Conservation (phyloP, 2,797 vertebrate genomes). For the Mus caroli region DNA sequence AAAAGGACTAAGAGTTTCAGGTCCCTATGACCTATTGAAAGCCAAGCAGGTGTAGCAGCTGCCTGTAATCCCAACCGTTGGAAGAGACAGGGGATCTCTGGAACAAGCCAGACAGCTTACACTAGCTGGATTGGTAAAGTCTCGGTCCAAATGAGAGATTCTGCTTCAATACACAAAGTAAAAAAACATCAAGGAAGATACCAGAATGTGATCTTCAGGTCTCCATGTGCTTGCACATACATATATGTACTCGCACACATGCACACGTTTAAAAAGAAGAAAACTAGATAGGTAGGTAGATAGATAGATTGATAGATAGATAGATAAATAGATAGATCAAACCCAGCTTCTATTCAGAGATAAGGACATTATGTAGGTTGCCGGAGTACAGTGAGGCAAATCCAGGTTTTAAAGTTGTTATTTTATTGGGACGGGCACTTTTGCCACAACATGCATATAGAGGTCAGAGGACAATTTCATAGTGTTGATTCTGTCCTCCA, state of each 20-base stretch:
- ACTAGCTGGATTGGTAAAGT: not conserved
- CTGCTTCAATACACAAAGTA: not conserved
- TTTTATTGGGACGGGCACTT: not conserved
- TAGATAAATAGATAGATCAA: not conserved
- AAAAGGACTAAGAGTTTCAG: not conserved
- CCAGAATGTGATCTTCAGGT: not conserved
- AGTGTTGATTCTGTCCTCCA: not conserved
- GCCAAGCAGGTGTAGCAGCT: not conserved
- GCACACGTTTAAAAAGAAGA: not conserved
- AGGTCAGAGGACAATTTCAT: not conserved
- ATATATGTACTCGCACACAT: not conserved
- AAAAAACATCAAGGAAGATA: not conserved
- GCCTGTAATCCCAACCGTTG: too few species aligned
- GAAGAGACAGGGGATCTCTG: not conserved
- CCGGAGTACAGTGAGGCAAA: not conserved
- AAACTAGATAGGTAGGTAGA: not conserved
- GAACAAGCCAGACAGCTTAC: not conserved
- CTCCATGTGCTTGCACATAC: not conserved
- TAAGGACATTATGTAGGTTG: not conserved
- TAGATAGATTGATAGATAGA: too few species aligned
- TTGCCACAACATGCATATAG: not conserved
- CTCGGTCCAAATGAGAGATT: not conserved
- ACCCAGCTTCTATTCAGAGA: not conserved
- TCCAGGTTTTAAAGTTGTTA: not conserved
- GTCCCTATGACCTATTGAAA: not conserved